These are phyloP conservation scores for Lepidonotus clava DNA, from an alignment of 2,888 invertebrate species.

Conservation along the genomic window DNA sequence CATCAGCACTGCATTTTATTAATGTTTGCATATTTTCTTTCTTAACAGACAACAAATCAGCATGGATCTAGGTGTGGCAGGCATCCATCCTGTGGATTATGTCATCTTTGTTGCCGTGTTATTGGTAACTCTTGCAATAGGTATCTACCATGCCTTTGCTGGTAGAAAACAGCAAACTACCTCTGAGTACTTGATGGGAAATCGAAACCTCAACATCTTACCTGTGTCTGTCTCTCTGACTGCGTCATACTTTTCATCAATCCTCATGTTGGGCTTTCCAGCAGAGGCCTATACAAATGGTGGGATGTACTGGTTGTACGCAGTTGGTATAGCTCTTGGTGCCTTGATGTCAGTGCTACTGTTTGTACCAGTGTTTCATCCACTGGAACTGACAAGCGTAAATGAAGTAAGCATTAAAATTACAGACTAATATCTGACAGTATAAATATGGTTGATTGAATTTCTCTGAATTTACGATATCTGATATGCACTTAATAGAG, in stretches of 20 bases:
- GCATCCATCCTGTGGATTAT: constrained; percentile 54
- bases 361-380: constrained; percentile 66
- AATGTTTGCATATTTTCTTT: too few relatives aligned
- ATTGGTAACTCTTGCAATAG: constrained; percentile 6
- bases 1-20: too few relatives aligned
- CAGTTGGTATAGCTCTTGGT: constrained; percentile 67
- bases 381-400: constrained; percentile 27
- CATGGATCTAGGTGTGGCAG: constrained; percentile 52
- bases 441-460: too few relatives aligned
- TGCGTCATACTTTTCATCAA: constrained; percentile 70
- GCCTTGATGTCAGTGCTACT: constrained; percentile 71
- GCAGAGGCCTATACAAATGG: constrained; percentile 67
- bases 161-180: constrained; percentile 28
- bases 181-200: constrained; percentile 10
- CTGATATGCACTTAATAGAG: too few relatives aligned
- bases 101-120: constrained; percentile 24
- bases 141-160: constrained; percentile 36
- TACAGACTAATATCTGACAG: too few relatives aligned
- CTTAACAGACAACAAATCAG: too few relatives aligned
- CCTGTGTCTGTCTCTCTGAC: constrained; percentile 70
- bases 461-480: too few relatives aligned
- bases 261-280: constrained; percentile 69
- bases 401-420: too few relatives aligned
- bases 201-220: constrained; percentile 60
- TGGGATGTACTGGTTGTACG: constrained; percentile 62